Conservation (phyloP, 2,888 invertebrate genomes). For the Nebria brevicollis region DNA sequence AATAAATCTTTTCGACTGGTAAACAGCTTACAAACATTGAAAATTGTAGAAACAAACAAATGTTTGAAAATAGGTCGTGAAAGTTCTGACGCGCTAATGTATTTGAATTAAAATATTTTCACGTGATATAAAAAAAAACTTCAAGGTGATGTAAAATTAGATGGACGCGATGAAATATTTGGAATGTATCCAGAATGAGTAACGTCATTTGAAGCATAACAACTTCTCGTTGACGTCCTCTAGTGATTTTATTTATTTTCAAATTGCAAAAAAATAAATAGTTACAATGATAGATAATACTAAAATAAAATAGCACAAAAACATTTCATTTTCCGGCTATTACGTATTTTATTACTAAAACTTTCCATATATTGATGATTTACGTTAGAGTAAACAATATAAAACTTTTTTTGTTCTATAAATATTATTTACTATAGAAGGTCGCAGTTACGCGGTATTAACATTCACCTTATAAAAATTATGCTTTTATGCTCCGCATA, state of each 20-base stretch:
- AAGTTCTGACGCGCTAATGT: background rate
- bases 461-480: no score
- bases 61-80: background rate
- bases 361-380: background rate
- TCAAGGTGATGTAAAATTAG: constrained; percentile 18
- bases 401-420: no score
- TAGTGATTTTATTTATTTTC: background rate
- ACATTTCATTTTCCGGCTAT: background rate
- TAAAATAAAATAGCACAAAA: constrained; percentile 9
- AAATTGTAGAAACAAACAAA: background rate
- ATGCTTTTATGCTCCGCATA: no score
- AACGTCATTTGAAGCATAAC: constrained; percentile 5
- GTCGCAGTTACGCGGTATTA: no score
- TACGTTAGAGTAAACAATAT: background rate
- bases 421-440: no score
- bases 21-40: background rate
- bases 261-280: background rate
- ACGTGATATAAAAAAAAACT: constrained; percentile 3
- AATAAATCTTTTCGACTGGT: background rate
- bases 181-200: constrained; percentile 9
- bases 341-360: constrained; percentile 3
- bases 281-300: background rate
- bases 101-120: background rate
- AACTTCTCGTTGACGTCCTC: background rate
- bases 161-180: background rate